Evolutionary conservation across 2,888 invertebrate genomes (phyloP).

Genomic region (Macrosoma leucophasiata): DNA sequence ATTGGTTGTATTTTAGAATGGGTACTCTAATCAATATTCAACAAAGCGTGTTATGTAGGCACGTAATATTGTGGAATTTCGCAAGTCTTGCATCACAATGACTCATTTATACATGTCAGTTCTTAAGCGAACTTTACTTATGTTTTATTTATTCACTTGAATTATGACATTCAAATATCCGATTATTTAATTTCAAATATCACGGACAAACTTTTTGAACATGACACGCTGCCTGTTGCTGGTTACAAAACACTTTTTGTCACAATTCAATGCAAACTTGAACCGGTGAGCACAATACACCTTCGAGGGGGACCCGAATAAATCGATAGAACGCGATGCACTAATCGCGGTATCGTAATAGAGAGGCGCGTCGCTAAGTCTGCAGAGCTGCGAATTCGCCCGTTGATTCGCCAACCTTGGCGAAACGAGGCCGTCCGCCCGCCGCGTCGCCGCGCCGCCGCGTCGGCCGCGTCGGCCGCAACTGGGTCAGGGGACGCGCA

Average conservation of each 20-base stretch:
- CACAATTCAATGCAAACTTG: too few relatives aligned
- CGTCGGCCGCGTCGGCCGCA: constrained; percentile 42
- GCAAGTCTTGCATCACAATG: constrained; percentile 45
- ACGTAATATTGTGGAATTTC: constrained; percentile 43
- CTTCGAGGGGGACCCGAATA: too few relatives aligned
- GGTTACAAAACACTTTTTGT: too few relatives aligned
- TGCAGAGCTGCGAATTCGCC: constrained; percentile 50
- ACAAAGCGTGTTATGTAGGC: constrained; percentile 39
- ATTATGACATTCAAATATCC: too few relatives aligned
- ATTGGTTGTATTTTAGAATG: constrained; percentile 44
- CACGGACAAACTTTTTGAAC: too few relatives aligned
- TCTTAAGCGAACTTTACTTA: too few relatives aligned
- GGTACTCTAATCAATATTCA: constrained; percentile 53
- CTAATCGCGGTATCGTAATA: constrained; percentile 35
- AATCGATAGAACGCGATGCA: background rate
- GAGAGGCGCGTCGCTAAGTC: constrained; percentile 60
- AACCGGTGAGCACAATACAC: too few relatives aligned
- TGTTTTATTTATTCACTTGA: constrained; percentile 10
- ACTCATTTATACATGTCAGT: constrained; percentile 32
- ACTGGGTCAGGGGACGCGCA: constrained; percentile 70
- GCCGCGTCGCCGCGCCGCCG: too few relatives aligned
- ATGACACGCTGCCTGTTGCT: too few relatives aligned
- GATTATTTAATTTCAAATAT: too few relatives aligned
- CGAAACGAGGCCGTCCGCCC: constrained; percentile 57
- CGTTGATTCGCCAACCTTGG: constrained; percentile 68